phyloP scores from a whole-genome alignment of 1,140 invertebrate species.

The Drosophila orena region DNA sequence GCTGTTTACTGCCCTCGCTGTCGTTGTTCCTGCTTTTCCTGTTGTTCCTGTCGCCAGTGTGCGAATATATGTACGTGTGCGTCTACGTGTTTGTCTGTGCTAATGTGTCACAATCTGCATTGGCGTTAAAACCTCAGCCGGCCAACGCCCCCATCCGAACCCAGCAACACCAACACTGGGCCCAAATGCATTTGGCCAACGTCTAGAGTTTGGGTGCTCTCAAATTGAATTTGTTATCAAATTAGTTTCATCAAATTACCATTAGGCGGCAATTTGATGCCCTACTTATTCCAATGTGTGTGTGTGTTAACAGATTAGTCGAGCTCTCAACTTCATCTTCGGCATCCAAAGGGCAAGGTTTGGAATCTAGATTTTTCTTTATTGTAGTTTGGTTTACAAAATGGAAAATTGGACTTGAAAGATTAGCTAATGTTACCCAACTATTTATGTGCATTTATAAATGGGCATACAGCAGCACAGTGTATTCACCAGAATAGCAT shows the following conservation, averaged over 20 bases:
- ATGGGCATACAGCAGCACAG: not conserved
- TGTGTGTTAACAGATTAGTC: not conserved
- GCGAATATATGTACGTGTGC: slow-evolving; percentile 6
- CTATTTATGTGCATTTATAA: too few relatives aligned
- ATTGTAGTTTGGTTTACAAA: too few relatives aligned
- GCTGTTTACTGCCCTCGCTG: slow-evolving; percentile 45
- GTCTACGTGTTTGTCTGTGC: slow-evolving; percentile 58
- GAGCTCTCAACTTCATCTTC: not conserved
- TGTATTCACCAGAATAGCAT: not conserved
- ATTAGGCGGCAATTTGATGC: slow-evolving; percentile 54
- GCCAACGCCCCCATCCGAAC: slow-evolving; percentile 1
- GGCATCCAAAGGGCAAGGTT: too few relatives aligned
- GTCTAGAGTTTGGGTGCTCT: slow-evolving; percentile 66
- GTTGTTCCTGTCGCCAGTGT: slow-evolving; percentile 10
- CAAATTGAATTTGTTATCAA: slow-evolving; percentile 81
- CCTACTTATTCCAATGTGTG: not conserved
- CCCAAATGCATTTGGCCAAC: slow-evolving; percentile 53
- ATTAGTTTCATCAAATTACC: slow-evolving; percentile 75
- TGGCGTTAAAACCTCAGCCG: slow-evolving; percentile 46
- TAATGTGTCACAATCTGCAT: slow-evolving; percentile 68
- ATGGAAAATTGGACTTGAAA: too few relatives aligned
- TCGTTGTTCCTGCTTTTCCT: slow-evolving; percentile 13
- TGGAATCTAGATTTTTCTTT: not conserved
- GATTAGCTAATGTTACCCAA: too few relatives aligned
- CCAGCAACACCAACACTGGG: not conserved